Conservation (phyloP, 2,113 vertebrate genomes). For the Leptobrachium ailaonicum region DNA sequence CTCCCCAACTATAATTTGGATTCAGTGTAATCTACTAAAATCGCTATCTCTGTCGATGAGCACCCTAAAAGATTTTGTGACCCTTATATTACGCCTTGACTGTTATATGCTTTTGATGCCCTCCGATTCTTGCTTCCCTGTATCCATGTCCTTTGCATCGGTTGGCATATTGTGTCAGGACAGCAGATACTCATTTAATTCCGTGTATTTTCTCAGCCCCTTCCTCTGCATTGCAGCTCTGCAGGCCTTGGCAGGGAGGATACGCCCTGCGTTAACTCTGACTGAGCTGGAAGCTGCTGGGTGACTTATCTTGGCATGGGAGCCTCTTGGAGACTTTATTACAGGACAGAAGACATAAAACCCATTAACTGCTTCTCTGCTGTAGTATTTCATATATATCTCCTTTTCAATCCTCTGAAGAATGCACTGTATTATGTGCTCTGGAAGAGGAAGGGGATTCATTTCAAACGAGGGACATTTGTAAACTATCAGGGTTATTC, state of each 20-base stretch:
- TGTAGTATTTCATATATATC: neutral
- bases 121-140: neutral
- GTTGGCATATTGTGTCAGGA: neutral
- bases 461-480: no score
- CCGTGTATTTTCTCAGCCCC: neutral
- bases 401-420: no score
- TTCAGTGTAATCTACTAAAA: no score
- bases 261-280: slow-evolving; percentile 34
- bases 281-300: neutral
- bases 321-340: neutral
- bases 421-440: neutral
- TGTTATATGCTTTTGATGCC: neutral
- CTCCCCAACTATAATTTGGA: no score
- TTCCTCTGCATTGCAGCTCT: slow-evolving; percentile 47
- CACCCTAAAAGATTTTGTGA: no score
- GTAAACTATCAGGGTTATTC: no score
- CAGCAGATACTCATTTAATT: neutral
- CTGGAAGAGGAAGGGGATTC: no score
- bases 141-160: neutral
- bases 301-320: neutral
- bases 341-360: neutral
- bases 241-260: slow-evolving; percentile 6
- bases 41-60: no score
- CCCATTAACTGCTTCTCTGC: neutral
- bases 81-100: neutral